Conservation (phyloP, 2,888 invertebrate species). For the Papilio elwesi region DNA sequence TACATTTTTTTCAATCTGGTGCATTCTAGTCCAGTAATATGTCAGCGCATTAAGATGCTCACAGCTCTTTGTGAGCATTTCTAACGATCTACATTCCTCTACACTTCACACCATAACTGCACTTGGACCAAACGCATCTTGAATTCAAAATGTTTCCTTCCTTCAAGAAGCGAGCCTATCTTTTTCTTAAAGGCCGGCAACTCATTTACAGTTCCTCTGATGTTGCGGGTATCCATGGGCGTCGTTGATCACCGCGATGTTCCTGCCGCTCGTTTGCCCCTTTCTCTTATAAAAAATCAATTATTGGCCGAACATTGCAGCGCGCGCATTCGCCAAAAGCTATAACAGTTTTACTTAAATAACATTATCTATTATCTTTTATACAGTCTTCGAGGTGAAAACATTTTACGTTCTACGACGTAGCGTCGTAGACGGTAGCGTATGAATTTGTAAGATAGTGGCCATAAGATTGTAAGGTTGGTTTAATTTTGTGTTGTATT, state of each 20-base stretch:
- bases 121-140: slow-evolving; percentile 57
- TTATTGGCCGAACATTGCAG: slow-evolving; percentile 53
- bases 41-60: too few species aligned
- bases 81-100: slow-evolving; percentile 52
- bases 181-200: too few species aligned
- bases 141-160: slow-evolving; percentile 76
- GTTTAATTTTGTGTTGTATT: too few species aligned
- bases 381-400: slow-evolving; percentile 4
- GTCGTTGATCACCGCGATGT: too few species aligned
- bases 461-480: not conserved
- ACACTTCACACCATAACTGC: slow-evolving; percentile 38
- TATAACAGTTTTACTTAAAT: slow-evolving; percentile 27
- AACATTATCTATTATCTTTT: slow-evolving; percentile 2
- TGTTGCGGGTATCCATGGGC: too few species aligned
- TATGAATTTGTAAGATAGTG: not conserved
- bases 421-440: not conserved
- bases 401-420: not conserved
- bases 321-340: slow-evolving; percentile 41
- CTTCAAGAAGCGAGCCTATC: too few species aligned
- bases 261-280: too few species aligned
- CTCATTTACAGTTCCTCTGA: too few species aligned
- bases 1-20: too few species aligned
- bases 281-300: too few species aligned
- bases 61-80: slow-evolving; percentile 60
- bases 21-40: too few species aligned